phyloP scores from a whole-genome alignment of 1,140 invertebrate species.

The Cherax destructor region DNA sequence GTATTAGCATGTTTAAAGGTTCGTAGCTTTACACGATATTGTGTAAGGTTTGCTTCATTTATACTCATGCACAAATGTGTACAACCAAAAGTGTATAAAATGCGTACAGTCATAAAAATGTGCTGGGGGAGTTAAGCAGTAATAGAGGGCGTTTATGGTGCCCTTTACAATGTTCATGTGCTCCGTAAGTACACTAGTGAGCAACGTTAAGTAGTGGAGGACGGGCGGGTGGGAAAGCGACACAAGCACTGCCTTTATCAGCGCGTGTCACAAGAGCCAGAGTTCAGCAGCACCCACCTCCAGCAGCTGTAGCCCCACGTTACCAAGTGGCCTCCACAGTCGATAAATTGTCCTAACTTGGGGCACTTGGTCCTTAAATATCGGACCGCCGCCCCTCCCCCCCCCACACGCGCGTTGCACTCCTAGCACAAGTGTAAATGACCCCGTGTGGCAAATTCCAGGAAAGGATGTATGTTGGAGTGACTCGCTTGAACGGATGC shows the following conservation, averaged over 20 bases:
- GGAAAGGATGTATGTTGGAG: neutral
- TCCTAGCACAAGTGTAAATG: neutral
- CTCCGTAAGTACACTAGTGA: neutral
- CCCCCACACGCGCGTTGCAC: no score
- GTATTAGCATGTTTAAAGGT: no score
- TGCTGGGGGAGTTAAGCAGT: neutral
- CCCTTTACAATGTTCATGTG: neutral
- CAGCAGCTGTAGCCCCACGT: neutral
- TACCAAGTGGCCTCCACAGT: neutral
- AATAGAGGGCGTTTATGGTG: neutral
- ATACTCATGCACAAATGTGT: no score
- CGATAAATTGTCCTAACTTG: constrained; percentile 1
- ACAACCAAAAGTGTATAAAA: no score
- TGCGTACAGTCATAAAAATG: neutral
- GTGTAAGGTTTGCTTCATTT: no score
- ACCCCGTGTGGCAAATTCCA: neutral
- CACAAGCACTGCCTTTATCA: neutral
- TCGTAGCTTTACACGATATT: no score
- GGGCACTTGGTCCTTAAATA: neutral
- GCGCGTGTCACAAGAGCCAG: neutral
- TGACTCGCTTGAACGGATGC: no score
- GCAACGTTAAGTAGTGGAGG: neutral
- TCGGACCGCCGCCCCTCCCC: neutral
- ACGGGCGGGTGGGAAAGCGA: no score
- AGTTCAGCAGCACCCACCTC: neutral